phyloP scores from a whole-genome alignment of 2,797 vertebrate species.

The Phrynocephalus vlangalii region DNA sequence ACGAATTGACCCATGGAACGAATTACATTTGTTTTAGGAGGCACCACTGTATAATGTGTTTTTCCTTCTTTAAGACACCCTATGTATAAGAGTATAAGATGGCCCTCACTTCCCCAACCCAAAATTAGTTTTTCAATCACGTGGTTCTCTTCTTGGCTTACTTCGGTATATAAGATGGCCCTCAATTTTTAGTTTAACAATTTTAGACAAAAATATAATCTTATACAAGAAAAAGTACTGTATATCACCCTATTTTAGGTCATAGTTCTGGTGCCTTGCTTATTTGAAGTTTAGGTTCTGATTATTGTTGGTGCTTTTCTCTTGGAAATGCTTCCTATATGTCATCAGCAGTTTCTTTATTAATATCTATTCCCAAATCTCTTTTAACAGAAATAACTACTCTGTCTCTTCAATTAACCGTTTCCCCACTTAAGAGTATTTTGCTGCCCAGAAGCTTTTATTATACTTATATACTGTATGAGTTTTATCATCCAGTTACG shows the following conservation, averaged over 20 bases:
- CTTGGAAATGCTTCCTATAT: neutral
- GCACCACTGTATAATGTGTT: too few relatives aligned
- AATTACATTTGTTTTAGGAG: too few relatives aligned
- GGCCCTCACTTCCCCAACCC: too few relatives aligned
- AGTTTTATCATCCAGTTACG: neutral
- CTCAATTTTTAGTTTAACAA: too few relatives aligned
- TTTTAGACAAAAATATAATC: too few relatives aligned
- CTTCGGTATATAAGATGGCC: too few relatives aligned
- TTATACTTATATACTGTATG: neutral
- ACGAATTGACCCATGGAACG: too few relatives aligned
- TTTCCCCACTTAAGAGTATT: neutral
- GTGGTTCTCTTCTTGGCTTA: too few relatives aligned
- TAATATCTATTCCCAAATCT: neutral
- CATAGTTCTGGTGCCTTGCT: neutral
- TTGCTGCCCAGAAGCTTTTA: neutral
- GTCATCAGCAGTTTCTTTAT: neutral
- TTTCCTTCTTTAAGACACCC: too few relatives aligned
- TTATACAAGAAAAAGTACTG: too few relatives aligned
- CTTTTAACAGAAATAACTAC: neutral
- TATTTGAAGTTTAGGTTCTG: neutral
- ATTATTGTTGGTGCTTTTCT: neutral
- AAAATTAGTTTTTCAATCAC: too few relatives aligned
- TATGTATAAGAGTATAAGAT: too few relatives aligned
- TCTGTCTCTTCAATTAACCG: neutral
- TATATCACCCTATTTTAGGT: neutral